These are phyloP conservation scores for Motacilla alba DNA, from an alignment of 2,113 vertebrate species.

Conservation along the genomic window DNA sequence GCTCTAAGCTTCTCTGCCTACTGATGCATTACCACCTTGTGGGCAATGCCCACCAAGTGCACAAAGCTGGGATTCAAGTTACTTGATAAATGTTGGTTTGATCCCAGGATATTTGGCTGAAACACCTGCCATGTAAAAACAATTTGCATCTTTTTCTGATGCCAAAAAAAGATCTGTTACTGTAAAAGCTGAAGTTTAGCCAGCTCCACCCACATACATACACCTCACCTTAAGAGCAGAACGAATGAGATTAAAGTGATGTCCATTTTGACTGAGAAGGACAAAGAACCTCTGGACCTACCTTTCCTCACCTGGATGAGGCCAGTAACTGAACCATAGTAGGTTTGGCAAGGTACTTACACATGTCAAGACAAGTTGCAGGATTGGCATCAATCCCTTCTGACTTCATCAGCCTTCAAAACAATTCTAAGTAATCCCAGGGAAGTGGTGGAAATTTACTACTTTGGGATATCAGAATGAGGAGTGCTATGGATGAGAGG, in stretches of 20 bases:
- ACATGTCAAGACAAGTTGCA: background rate
- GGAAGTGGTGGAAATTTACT: background rate
- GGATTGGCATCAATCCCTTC: background rate
- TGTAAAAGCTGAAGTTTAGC: background rate
- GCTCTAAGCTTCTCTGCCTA: background rate
- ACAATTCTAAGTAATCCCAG: background rate
- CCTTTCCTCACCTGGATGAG: background rate
- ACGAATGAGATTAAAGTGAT: background rate
- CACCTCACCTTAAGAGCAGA: background rate
- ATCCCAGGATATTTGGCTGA: constrained; percentile 2
- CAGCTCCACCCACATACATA: background rate
- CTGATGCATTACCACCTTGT: background rate
- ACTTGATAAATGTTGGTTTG: background rate
- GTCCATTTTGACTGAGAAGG: background rate
- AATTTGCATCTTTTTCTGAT: background rate
- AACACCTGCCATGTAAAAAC: background rate
- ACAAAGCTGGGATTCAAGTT: background rate
- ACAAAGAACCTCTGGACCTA: background rate
- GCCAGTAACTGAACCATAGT: background rate
- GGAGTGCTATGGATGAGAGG: background rate
- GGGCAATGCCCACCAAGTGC: background rate
- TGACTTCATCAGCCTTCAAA: background rate
- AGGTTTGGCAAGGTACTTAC: background rate
- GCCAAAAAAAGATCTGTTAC: background rate
- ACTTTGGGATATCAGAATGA: background rate